Conservation (phyloP, 35 echinoderm and acorn worm species). For the Lytechinus variegatus region DNA sequence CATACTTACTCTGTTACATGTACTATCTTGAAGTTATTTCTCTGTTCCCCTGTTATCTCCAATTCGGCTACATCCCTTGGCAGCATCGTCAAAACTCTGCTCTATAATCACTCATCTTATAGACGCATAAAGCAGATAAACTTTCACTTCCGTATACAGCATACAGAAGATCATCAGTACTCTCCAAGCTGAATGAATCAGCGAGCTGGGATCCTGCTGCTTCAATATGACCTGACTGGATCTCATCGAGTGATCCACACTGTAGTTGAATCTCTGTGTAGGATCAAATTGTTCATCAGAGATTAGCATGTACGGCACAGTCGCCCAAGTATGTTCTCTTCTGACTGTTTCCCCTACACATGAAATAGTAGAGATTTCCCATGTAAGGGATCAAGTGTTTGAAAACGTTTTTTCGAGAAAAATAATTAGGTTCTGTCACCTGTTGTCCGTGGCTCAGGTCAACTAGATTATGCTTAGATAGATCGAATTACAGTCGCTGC, state of each 20-base stretch:
- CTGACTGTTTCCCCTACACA: neutral
- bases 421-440: neutral
- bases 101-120: constrained; percentile 51
- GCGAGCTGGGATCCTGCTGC: constrained; percentile 56
- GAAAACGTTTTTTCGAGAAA: neutral
- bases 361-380: neutral
- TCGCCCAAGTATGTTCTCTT: neutral
- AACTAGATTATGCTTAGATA: neutral
- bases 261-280: constrained; percentile 64
- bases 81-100: constrained; percentile 39
- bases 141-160: constrained; percentile 46
- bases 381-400: neutral
- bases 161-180: constrained; percentile 38
- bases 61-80: neutral
- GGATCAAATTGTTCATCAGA: no score
- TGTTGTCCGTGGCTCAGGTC: neutral
- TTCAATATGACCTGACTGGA: constrained; percentile 55
- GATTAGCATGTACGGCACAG: no score
- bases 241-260: constrained; percentile 22
- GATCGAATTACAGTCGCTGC: no score
- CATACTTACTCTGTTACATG: neutral
- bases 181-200: constrained; percentile 26
- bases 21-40: neutral
- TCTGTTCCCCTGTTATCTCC: neutral
- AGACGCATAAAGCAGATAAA: constrained; percentile 56